Evolutionary conservation across 1,140 invertebrate species (phyloP).

Genomic region (Anagrus nilaparvatae): DNA sequence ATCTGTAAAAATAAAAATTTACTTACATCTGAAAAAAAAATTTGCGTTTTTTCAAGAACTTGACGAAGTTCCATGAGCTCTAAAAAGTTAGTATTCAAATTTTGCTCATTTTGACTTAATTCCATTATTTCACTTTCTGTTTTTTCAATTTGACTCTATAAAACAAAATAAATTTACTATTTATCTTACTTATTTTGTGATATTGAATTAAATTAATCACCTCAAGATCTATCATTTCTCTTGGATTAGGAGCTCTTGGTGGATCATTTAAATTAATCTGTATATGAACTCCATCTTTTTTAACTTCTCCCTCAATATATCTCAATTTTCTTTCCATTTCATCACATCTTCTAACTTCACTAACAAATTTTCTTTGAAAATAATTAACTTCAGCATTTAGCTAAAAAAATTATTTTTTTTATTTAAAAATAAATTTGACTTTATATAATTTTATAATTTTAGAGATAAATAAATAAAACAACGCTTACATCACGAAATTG

Average conservation of each 20-base stretch:
- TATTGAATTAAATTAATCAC: no score
- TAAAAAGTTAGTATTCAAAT: conserved; percentile 85
- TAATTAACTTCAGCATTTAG: conserved; percentile 74
- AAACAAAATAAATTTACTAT: no score
- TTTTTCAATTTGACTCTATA: conserved; percentile 82
- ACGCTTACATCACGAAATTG: conserved; percentile 84
- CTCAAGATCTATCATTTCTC: conserved; percentile 95
- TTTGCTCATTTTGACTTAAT: conserved; percentile 87
- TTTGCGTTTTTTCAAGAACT: conserved; percentile 88
- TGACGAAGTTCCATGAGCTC: conserved; percentile 89
- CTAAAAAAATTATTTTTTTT: no score
- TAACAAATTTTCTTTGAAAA: conserved; percentile 86
- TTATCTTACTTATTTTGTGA: no score
- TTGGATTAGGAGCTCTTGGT: conserved; percentile 83
- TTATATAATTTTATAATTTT: no score
- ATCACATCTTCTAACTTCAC: conserved; percentile 82
- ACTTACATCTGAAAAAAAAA: conserved; percentile 79
- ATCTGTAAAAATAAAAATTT: conserved; percentile 33
- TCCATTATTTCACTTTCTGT: conserved; percentile 86
- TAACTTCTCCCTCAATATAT: conserved; percentile 92
- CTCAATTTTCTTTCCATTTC: conserved; percentile 89
- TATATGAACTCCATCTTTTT: conserved; percentile 78
- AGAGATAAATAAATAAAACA: background rate
- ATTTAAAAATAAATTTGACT: no score
- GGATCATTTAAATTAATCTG: conserved; percentile 75